Evolutionary conservation across 2,797 vertebrate genomes (phyloP).

Genomic region (Microchirus variegatus): DNA sequence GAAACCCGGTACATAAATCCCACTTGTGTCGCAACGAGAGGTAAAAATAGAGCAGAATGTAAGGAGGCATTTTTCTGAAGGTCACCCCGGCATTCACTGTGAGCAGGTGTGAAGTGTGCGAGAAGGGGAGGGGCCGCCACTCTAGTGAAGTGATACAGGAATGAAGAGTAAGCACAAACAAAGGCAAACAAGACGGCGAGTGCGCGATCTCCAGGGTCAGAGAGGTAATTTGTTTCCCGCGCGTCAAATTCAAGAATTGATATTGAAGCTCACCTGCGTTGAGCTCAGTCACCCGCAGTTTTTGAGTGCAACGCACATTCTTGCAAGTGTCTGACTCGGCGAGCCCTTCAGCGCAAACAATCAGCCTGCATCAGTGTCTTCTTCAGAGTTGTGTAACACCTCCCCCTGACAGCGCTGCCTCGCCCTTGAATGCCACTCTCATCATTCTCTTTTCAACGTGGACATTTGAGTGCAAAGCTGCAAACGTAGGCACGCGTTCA

Average conservation of each 20-base stretch:
- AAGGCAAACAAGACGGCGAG: conserved; percentile 20
- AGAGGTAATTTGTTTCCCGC: conserved; percentile 13
- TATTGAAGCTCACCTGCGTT: background rate
- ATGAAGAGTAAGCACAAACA: conserved; percentile 64
- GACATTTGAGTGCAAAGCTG: conserved; percentile 37
- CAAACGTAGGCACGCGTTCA: background rate
- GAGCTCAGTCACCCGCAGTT: no score
- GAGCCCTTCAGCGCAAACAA: background rate
- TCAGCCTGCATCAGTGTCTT: conserved; percentile 32
- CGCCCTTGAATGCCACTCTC: conserved; percentile 36
- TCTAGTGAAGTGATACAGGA: conserved; percentile 36
- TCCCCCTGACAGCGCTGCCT: conserved; percentile 1
- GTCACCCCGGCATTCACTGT: conserved; percentile 50
- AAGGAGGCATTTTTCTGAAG: conserved; percentile 41
- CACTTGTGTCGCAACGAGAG: background rate
- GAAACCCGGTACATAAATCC: background rate
- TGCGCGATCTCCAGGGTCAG: conserved; percentile 15
- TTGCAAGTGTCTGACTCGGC: background rate
- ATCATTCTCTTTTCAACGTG: conserved; percentile 39
- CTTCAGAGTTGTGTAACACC: conserved; percentile 34
- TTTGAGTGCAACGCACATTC: background rate
- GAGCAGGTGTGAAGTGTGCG: conserved; percentile 41
- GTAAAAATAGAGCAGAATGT: conserved; percentile 2
- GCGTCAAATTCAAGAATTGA: conserved; percentile 9
- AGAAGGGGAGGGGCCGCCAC: conserved; percentile 3